A percentile compares a stretch with the other conserved stretches of the same genome.
Conservation (phyloP, 2,113 vertebrate genomes). For the Anser cygnoides region DNA sequence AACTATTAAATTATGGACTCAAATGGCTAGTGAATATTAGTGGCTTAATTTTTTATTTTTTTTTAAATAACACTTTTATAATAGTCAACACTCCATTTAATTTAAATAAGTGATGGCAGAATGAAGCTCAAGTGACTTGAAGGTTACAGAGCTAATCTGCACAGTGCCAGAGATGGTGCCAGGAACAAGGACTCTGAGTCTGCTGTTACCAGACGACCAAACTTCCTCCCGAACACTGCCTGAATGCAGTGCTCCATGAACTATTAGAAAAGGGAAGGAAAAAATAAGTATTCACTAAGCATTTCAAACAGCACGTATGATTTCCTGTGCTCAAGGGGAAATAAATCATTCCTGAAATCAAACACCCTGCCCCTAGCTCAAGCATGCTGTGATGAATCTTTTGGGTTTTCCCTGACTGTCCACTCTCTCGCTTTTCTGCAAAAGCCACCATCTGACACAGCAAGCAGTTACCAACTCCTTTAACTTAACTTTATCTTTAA, state of each 20-base stretch:
- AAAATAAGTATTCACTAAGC: not conserved
- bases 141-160: not conserved
- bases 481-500: not conserved
- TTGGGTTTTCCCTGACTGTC: not conserved
- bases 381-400: not conserved
- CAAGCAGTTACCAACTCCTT: not conserved
- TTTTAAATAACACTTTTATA: not conserved
- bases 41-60: not conserved
- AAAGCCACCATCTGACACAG: not conserved
- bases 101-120: not conserved
- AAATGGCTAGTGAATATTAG: not conserved
- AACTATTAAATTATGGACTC: not conserved
- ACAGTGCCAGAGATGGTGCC: not conserved
- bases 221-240: not conserved
- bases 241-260: not conserved
- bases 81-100: not conserved
- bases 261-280: not conserved
- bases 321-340: not conserved
- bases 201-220: not conserved
- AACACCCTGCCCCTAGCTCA: not conserved
- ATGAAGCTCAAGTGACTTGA: not conserved
- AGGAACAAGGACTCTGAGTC: not conserved
- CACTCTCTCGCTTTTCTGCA: not conserved
- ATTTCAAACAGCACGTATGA: not conserved
- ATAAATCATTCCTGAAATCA: not conserved